Conservation (phyloP, 2,888 invertebrate species). For the Lasiommata megera region DNA sequence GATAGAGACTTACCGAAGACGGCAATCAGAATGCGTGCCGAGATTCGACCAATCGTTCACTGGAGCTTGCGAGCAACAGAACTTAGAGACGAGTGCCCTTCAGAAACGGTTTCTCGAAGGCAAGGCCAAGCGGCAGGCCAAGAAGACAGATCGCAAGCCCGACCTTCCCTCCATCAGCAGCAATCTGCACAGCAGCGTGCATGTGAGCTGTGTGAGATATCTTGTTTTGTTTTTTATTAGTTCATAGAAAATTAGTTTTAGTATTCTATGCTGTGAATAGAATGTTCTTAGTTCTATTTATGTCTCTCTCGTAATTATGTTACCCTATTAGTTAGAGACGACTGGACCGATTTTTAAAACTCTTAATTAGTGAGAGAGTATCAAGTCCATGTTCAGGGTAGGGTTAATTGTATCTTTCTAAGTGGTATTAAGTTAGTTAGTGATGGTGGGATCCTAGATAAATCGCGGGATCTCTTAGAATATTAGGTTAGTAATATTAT, state of each 20-base stretch:
- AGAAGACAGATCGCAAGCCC: constrained; percentile 85
- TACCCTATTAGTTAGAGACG: no score
- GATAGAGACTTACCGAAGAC: constrained; percentile 92
- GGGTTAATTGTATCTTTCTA: no score
- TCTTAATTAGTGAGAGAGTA: no score
- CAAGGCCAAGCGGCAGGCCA: constrained; percentile 93
- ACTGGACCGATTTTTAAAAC: no score
- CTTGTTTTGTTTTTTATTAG: constrained; percentile 23
- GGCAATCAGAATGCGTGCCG: constrained; percentile 92
- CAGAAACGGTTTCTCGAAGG: constrained; percentile 95
- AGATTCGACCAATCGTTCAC: constrained; percentile 94
- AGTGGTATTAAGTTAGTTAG: no score
- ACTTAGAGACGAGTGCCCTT: constrained; percentile 92
- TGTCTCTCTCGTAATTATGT: no score
- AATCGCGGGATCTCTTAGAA: no score
- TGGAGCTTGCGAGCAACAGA: constrained; percentile 94
- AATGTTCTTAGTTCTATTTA: no score
- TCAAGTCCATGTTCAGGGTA: no score
- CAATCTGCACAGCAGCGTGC: constrained; percentile 86
- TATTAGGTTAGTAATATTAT: no score
- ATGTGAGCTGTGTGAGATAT: constrained; percentile 75
- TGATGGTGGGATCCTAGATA: no score
- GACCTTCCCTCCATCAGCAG: constrained; percentile 73
- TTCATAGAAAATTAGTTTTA: not conserved
- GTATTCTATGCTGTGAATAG: no score